Evolutionary conservation across 2,113 vertebrate genomes (phyloP).

Genomic region (Ascaphus truei): DNA sequence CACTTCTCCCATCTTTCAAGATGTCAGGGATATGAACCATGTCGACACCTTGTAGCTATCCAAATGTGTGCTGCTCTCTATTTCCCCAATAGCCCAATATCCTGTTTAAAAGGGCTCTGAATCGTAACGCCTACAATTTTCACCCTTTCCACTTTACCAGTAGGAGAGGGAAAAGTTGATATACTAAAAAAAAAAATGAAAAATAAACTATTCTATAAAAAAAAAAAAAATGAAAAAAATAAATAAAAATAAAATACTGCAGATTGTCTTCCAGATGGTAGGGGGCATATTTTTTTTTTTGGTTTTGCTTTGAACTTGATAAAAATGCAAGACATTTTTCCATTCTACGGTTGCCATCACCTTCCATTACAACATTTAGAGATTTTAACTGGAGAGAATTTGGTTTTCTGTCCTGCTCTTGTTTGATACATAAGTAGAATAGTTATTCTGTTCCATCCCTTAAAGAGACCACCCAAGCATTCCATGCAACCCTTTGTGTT

Average conservation of each 20-base stretch:
- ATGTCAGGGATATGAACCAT: slow-evolving; percentile 22
- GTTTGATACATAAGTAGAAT: neutral
- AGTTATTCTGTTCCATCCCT: neutral
- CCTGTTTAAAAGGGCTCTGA: slow-evolving; percentile 22
- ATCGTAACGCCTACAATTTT: neutral
- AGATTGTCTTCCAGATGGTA: slow-evolving; percentile 19
- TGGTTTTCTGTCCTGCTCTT: neutral
- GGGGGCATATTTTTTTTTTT: neutral
- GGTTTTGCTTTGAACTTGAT: slow-evolving; percentile 2
- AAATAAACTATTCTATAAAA: too few species aligned
- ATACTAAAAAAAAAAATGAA: neutral
- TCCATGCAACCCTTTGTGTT: too few species aligned
- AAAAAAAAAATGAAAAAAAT: neutral
- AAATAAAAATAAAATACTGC: slow-evolving; percentile 8
- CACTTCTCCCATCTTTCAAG: neutral
- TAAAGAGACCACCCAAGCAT: too few species aligned
- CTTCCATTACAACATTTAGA: neutral
- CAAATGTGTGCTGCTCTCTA: neutral
- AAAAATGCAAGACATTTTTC: neutral
- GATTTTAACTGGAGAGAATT: neutral
- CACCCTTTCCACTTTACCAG: neutral
- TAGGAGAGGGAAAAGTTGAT: neutral
- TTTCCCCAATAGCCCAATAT: slow-evolving; percentile 3
- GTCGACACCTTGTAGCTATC: slow-evolving; percentile 4
- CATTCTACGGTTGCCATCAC: neutral